These are phyloP conservation scores for Caenorhabditis plicata DNA, from an alignment of 2,888 invertebrate species.

Conservation along the genomic window DNA sequence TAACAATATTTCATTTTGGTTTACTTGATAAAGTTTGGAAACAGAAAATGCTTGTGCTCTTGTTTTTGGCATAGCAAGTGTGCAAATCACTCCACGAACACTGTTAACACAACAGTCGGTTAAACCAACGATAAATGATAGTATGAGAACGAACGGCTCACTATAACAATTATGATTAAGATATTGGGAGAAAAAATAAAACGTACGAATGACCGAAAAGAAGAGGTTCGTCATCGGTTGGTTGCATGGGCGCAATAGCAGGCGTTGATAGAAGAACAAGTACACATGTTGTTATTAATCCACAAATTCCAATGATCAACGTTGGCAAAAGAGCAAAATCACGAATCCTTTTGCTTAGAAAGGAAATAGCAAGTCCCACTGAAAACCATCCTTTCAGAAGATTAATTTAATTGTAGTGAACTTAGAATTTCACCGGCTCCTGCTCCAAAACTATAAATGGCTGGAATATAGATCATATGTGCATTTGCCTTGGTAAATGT, in stretches of 20 bases:
- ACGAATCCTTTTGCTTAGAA: conserved; percentile 27
- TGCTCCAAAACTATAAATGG: conserved; percentile 31
- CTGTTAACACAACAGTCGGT: conserved; percentile 44
- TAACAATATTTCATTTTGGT: background rate
- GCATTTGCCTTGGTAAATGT: conserved; percentile 37
- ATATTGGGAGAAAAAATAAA: background rate
- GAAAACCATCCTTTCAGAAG: no score
- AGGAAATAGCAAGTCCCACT: conserved; percentile 40
- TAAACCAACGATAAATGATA: conserved; percentile 35
- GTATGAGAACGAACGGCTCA: conserved; percentile 24
- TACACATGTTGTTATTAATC: conserved; percentile 6
- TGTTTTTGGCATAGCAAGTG: conserved; percentile 34
- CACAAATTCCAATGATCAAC: conserved; percentile 27
- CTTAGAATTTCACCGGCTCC: conserved; percentile 43
- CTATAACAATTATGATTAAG: conserved; percentile 14
- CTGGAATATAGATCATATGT: conserved; percentile 27
- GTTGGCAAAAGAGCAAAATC: conserved; percentile 44
- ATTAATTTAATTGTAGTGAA: background rate
- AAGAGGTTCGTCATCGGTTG: conserved; percentile 18
- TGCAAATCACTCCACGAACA: conserved; percentile 36
- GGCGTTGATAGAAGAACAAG: conserved; percentile 37
- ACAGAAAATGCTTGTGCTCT: conserved; percentile 42
- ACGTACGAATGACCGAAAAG: conserved; percentile 22
- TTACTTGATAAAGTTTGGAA: conserved; percentile 44
- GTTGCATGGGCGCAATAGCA: conserved; percentile 28